A percentile compares a stretch with the other conserved stretches of the same genome.
Conservation (phyloP, 2,888 invertebrate species). For the Drosophila pseudotalamancana region DNA sequence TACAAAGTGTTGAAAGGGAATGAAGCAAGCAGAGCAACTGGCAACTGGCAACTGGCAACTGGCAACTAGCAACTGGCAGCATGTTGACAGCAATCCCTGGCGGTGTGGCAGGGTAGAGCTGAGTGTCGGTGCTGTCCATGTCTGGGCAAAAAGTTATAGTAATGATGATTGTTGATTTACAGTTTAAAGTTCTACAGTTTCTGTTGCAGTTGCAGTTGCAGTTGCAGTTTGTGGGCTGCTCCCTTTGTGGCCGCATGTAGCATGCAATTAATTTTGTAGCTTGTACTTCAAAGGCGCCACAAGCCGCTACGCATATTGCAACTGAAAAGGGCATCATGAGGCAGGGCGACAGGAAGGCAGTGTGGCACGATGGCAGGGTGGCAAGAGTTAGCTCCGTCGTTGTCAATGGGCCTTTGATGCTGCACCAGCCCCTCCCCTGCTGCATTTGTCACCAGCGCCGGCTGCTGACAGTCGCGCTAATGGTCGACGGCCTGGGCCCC, state of each 20-base stretch:
- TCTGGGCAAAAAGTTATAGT: constrained; percentile 56
- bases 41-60: constrained; percentile 32
- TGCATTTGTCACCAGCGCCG: constrained; percentile 33
- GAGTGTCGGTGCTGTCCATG: constrained; percentile 14
- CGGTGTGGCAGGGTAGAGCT: not conserved
- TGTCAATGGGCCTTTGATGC: constrained; percentile 74
- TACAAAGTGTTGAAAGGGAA: constrained; percentile 54
- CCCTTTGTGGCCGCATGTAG: constrained; percentile 60
- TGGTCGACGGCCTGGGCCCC: constrained; percentile 31
- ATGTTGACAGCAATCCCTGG: constrained; percentile 56
- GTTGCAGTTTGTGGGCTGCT: constrained; percentile 11
- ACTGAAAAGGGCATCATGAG: constrained; percentile 3
- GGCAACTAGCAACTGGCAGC: constrained; percentile 41
- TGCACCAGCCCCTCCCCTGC: constrained; percentile 6
- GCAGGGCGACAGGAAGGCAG: not conserved
- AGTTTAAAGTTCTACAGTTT: constrained; percentile 55
- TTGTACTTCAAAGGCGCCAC: constrained; percentile 68
- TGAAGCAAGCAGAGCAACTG: constrained; percentile 28
- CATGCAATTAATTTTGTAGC: constrained; percentile 75
- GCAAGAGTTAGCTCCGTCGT: not conserved
- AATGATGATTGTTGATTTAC: constrained; percentile 80
- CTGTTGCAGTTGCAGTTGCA: not conserved
- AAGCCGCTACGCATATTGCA: constrained; percentile 50
- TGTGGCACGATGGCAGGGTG: no score
- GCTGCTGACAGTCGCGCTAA: constrained; percentile 63